phyloP scores from a whole-genome alignment of 2,888 invertebrate species.

The Eurytoma californica region DNA sequence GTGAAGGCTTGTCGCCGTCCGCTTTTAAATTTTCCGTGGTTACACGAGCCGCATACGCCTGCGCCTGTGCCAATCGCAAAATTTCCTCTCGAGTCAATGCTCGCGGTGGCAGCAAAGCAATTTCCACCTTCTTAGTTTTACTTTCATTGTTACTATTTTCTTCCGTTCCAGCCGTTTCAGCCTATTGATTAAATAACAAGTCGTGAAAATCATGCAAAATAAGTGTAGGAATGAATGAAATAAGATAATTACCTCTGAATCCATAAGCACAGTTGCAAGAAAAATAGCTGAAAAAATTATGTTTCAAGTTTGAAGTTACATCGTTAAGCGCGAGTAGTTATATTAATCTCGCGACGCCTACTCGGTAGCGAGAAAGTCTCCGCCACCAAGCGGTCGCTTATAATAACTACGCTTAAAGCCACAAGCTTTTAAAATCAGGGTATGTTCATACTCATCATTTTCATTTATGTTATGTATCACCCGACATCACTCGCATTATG shows the following conservation, averaged over 20 bases:
- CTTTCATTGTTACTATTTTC: neutral
- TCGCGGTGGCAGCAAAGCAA: constrained; percentile 26
- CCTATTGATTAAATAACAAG: neutral
- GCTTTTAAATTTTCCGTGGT: constrained; percentile 1
- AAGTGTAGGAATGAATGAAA: neutral
- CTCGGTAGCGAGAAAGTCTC: constrained; percentile 12
- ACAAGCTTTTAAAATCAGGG: neutral
- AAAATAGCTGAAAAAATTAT: neutral
- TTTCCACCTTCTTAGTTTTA: neutral
- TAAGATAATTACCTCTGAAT: neutral
- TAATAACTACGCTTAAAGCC: constrained; percentile 22
- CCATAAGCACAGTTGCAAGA: neutral
- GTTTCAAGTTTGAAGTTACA: neutral
- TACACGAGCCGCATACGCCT: constrained; percentile 28
- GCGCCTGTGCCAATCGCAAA: constrained; percentile 26
- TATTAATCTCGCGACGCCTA: constrained; percentile 4
- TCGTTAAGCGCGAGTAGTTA: neutral
- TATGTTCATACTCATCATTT: neutral
- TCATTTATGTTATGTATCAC: neutral
- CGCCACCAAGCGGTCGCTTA: constrained; percentile 30
- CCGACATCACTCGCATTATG: neutral
- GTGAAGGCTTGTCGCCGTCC: neutral
- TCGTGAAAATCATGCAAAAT: neutral
- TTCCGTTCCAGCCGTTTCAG: too few species aligned
- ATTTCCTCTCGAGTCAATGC: constrained; percentile 24